Evolutionary conservation across 2,113 vertebrate species (phyloP), one percentile per base, ranked within the genome.

Genomic region (Ardeotis arabs): DNA sequence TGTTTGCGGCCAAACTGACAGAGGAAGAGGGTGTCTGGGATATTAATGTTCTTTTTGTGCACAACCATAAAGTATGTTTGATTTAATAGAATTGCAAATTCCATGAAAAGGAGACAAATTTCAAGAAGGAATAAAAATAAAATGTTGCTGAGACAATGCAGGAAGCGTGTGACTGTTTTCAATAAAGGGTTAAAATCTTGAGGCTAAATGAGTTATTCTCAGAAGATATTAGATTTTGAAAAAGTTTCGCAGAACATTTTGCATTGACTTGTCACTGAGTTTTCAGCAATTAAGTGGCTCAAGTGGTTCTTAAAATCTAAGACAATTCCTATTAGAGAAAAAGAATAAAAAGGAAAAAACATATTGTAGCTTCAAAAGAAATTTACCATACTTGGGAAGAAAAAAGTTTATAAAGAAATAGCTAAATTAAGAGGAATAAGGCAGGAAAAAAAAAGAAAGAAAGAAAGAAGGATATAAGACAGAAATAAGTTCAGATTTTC

Each of bases 21-120:
- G 35, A 73, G 7, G 33, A 59, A 67, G 4, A 58, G 9, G 2
- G 3, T 68, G 60, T 84, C 47, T 87, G 37, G 72, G 68, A 59
- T 84, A 94, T 75, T 73, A 93, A 70, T 31, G 17, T 77, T 88
- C 69, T 84, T 86, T 96, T 69, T 93, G 58, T 90, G 44, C 72
- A 81, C 78, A 95, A 90, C 56, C 55, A 85, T 47, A 37, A 35
- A 92, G 77, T 92, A 73, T 37, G 35, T 56, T 94, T 10, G 2
- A 28, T 31, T 16, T 69, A 68, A 74, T 16, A 68, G 10, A 75
- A n/a, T 14, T 50, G 6, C 29, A 64, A 86, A 37, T 85, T 63
- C 58, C 14, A 45, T 28, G 3, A 50, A 49, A 74, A 73, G 14
- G 28, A 49, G 12, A 50, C 5, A 73, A 74, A n/a, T 68, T 28